phyloP scores from a whole-genome alignment of 2,797 vertebrate species.

The Synaphobranchus kaupii region DNA sequence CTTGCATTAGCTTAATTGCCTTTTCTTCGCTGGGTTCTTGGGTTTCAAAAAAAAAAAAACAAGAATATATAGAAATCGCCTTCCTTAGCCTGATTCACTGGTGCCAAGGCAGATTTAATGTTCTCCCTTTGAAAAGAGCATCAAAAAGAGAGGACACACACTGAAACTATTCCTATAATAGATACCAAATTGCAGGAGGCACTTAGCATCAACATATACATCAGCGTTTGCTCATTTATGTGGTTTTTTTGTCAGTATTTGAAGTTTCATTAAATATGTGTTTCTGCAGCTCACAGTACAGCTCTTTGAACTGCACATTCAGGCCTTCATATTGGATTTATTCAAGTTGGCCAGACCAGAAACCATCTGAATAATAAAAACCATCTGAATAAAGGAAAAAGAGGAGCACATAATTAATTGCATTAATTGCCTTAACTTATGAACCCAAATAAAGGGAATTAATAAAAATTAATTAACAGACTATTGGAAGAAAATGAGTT shows the following conservation, averaged over 20 bases:
- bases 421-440: not conserved
- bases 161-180: conserved; percentile 28
- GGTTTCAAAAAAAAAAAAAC: conserved; percentile 39
- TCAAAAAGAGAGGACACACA: conserved; percentile 41
- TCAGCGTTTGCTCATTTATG: not conserved
- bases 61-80: conserved; percentile 38
- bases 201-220: not conserved
- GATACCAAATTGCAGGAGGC: not conserved
- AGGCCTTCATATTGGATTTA: not conserved
- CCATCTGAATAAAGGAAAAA: not conserved
- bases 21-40: conserved; percentile 67
- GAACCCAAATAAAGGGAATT: not conserved
- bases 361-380: not conserved
- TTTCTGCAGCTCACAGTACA: not conserved
- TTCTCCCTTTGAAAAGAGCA: conserved; percentile 44
- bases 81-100: conserved; percentile 60
- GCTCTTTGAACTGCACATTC: not conserved
- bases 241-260: not conserved
- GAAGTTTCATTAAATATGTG: not conserved
- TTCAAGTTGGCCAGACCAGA: not conserved
- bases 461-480: not conserved
- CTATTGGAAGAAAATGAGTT: not conserved
- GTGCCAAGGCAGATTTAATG: conserved; percentile 44
- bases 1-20: conserved; percentile 96
- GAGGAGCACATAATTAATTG: not conserved